Base-by-base conservation (phyloP, 2,888 invertebrate species). In the Xestia ashworthii region DNA sequence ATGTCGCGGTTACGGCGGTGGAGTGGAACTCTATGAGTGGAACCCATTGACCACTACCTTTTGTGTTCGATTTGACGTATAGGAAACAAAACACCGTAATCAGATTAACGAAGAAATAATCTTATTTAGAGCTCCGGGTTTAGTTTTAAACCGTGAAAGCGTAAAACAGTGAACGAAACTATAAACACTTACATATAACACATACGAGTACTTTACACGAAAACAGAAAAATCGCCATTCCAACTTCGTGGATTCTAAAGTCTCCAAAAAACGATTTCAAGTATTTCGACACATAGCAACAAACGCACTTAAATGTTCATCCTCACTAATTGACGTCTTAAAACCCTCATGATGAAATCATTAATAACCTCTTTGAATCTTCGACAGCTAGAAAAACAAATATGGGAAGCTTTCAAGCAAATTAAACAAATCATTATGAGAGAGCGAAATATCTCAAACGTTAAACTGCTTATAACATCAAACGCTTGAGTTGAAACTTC, bases 341-440 rank as follows among this genome's bases (percentile, higher is more conserved):
- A 46, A 66, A 25, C 46, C 60, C 66, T 19, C n/a, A 46, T 46
- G 32, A 74, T 22, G n/a, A 44, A 68, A 76, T n/a, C 58, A n/a
- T 32, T 69, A 70, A 60, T 80, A 82, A 70, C 68, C 69, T 71
- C 83, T 73, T 73, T 77, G 77, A 81, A 86, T 82, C 73, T 80
- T 81, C 41, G 70, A 74, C 67, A 71, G 50, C 48, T 64, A 8
- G 6, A 60, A 80, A 81, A 74, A 72, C 72, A 82, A 84, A 80
- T 58, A 78, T 67, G 53, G 12, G 25, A 80, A 73, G 76, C 78
- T 76, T 68, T 83, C 74, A 74, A 70, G 55, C 46, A 87, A 83
- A 81, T 87, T 78, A 83, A 85, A 88, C 81, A 83, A 88, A 78
- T 74, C 77, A 38, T 78, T 71, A 77, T 70, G 73, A 74, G 66